Percentiles rank a stretch among this genome's conserved stretches.
Conservation (phyloP, 2,113 vertebrate genomes). For the Mungos mungo region DNA sequence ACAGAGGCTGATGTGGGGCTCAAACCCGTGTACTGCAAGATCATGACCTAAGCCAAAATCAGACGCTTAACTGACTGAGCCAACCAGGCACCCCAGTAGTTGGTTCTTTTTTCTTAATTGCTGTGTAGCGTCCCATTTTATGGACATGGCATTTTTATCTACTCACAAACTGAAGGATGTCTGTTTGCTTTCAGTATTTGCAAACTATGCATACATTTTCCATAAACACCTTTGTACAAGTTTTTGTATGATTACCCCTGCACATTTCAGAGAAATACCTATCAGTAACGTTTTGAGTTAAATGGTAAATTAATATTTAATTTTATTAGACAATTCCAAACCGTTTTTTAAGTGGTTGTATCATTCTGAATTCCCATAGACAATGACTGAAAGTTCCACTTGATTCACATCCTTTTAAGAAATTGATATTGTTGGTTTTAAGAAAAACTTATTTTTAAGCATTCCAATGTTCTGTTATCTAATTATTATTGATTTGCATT, state of each 20-base stretch:
- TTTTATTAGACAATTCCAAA: neutral
- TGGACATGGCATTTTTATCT: neutral
- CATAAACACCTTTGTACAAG: neutral
- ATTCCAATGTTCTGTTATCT: neutral
- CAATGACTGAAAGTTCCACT: neutral
- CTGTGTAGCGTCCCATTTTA: neutral
- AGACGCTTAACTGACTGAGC: too few relatives aligned
- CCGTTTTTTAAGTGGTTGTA: neutral
- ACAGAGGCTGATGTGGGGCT: too few relatives aligned
- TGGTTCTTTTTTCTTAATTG: neutral
- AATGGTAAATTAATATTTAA: neutral
- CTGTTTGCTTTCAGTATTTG: neutral
- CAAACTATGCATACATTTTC: neutral
- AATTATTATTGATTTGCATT: neutral
- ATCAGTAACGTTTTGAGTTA: neutral
- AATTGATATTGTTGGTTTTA: neutral
- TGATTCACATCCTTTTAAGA: neutral
- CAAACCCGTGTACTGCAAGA: too few relatives aligned
- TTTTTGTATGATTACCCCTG: neutral
- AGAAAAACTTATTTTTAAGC: neutral
- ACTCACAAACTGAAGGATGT: neutral
- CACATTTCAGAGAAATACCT: neutral
- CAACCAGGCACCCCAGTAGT: too few relatives aligned
- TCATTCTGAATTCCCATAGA: neutral
- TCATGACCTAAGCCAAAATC: too few relatives aligned